Conservation (phyloP, 2,797 vertebrate species). For the Mionectes olivaceus region DNA sequence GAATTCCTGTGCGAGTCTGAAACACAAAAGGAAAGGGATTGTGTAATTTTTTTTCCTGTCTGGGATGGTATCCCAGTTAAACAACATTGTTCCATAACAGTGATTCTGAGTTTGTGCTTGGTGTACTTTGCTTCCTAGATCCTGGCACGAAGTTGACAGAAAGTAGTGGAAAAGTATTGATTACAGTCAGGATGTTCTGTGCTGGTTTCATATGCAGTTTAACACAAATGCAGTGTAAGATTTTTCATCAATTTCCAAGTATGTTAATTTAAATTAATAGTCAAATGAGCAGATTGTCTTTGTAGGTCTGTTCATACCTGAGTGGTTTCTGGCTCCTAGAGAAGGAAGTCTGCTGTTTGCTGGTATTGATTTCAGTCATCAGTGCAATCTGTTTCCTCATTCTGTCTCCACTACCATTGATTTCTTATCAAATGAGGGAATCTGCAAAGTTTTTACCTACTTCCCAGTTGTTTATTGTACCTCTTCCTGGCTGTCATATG, state of each 20-base stretch:
- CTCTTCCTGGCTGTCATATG: not conserved
- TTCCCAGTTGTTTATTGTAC: not conserved
- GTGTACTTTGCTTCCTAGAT: not conserved
- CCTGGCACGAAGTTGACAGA: not conserved
- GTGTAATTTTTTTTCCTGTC: not conserved
- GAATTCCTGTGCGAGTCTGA: not conserved
- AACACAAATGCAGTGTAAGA: not conserved
- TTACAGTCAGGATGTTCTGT: not conserved
- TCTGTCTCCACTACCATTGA: not conserved
- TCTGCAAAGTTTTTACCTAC: not conserved
- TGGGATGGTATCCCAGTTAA: not conserved
- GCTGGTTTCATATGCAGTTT: not conserved
- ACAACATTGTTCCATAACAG: not conserved
- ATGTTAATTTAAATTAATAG: not conserved
- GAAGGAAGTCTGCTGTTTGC: not conserved
- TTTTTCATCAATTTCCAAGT: not conserved
- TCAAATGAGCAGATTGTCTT: not conserved
- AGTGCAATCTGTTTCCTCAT: not conserved
- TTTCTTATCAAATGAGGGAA: not conserved
- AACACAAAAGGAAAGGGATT: not conserved
- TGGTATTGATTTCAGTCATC: not conserved
- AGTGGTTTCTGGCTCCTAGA: not conserved
- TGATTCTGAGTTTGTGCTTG: not conserved
- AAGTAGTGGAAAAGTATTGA: not conserved
- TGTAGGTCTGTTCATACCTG: not conserved